Evolutionary conservation across 2,797 vertebrate genomes (phyloP), one percentile per base, ranked within the genome.

Genomic region (Poecilia velifera): DNA sequence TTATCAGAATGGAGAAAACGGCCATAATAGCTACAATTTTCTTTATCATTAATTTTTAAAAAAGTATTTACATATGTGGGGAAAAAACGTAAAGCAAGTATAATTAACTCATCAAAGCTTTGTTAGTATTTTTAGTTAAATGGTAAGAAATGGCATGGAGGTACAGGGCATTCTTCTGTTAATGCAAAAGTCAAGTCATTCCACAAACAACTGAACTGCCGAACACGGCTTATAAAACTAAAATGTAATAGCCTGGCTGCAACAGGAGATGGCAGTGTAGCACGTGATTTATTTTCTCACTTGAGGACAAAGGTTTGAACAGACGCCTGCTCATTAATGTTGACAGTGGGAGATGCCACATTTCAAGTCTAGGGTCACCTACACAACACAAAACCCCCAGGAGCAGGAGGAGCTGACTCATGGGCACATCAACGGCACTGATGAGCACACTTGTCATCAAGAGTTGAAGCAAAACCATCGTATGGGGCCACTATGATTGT

Each of bases 281-380:
- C 6, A 72, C 22, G 4, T 64, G 34, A 76, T 82, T 75, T 77
- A 53, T n/a, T 22, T 13, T 2, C 12, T 10, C 9, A 16, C 5
- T 0, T 6, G 36, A 46, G 47, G 18, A 72, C 16, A 28, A 31
- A 13, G 43, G n/a, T 76, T 4, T 14, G 49, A 68, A 53, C 16
- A 2, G 57, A 73, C 34, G 46, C 82, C 36, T 31, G 5, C 68
- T 72, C 70, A 70, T 31, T 72, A 68, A 43, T 31, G 45, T 57
- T 76, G 77, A 74, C 81, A 36, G 72, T 72, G 22, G 71, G 64
- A 79, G 51, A 80, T 16, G 72, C 72, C 72, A 77, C 74, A 41
- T 89, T 86, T 86, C 3, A 76, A 84, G 85, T 76, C 76, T 41
- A 34, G 62, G 86, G 81, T 87, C 88, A 89, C 84, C 85, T 76